These are phyloP conservation scores for Linnaemya vulpina DNA, from an alignment of 2,888 invertebrate genomes.

Conservation along the genomic window DNA sequence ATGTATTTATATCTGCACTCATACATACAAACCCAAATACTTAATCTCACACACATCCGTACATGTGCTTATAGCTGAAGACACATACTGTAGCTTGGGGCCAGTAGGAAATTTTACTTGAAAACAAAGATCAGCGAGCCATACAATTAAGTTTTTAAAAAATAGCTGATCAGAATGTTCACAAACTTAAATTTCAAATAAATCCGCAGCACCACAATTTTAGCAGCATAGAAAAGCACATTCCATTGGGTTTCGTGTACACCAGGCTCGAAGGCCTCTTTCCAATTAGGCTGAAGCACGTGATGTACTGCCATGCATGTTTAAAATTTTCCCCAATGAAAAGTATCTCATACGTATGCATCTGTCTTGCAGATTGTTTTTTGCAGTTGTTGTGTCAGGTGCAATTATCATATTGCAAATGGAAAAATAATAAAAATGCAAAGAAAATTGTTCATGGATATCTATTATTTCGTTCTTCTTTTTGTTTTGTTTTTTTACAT, in stretches of 20 bases:
- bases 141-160: neutral
- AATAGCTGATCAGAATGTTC: neutral
- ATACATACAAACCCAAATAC: neutral
- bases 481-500: neutral
- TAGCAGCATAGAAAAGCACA: neutral
- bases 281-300: neutral
- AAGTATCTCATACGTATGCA: slow-evolving; percentile 9
- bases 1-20: slow-evolving; percentile 17
- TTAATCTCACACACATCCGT: neutral
- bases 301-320: slow-evolving; percentile 37
- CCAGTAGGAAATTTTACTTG: slow-evolving; percentile 6
- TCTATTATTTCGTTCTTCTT: slow-evolving; percentile 2
- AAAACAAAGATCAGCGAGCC: neutral
- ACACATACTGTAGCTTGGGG: neutral
- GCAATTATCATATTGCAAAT: slow-evolving; percentile 72
- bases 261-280: neutral
- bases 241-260: neutral
- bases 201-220: too few relatives aligned
- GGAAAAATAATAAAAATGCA: slow-evolving; percentile 46
- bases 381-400: slow-evolving; percentile 60
- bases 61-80: neutral
- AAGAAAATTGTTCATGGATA: slow-evolving; percentile 58
- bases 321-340: slow-evolving; percentile 56
- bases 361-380: slow-evolving; percentile 46
- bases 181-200: neutral